These are phyloP conservation scores for Argopecten irradians DNA, from an alignment of 1,140 invertebrate genomes.

Conservation along the genomic window DNA sequence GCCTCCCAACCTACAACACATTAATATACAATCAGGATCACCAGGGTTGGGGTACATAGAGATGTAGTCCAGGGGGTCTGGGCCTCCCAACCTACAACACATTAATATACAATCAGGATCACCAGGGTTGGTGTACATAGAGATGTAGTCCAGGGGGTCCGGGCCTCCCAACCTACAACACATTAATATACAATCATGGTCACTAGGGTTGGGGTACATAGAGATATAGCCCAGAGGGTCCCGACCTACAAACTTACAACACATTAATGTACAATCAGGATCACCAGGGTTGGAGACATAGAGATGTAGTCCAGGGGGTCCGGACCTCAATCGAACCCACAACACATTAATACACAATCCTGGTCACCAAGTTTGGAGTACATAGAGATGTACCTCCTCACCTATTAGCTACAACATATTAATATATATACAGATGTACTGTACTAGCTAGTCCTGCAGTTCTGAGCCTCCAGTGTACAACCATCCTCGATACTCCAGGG, in stretches of 20 bases:
- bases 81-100: slow-evolving; percentile 87
- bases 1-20: slow-evolving; percentile 87
- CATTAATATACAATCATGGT: slow-evolving; percentile 82
- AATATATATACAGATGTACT: slow-evolving; percentile 88
- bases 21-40: slow-evolving; percentile 81
- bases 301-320: slow-evolving; percentile 97
- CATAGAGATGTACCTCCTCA: slow-evolving; percentile 96
- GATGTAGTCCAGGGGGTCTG: slow-evolving; percentile 96
- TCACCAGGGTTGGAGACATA: slow-evolving; percentile 91
- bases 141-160: slow-evolving; percentile 96
- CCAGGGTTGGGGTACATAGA: slow-evolving; percentile 95
- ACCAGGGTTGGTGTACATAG: slow-evolving; percentile 93
- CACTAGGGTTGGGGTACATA: slow-evolving; percentile 92
- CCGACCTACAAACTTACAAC: slow-evolving; percentile 87
- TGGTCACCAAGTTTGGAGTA: slow-evolving; percentile 87
- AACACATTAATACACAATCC: too few species aligned
- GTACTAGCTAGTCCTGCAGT: slow-evolving; percentile 95
- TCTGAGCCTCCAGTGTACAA: slow-evolving; percentile 96
- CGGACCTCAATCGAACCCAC: slow-evolving; percentile 87
- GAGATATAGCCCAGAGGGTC: slow-evolving; percentile 97
- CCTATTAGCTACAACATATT: slow-evolving; percentile 78
- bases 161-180: slow-evolving; percentile 88
- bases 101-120: slow-evolving; percentile 82
- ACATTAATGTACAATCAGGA: too few species aligned
- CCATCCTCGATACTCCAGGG: too few species aligned